Conservation (phyloP, 2,888 invertebrate species). For the Epirrhoe tristata region DNA sequence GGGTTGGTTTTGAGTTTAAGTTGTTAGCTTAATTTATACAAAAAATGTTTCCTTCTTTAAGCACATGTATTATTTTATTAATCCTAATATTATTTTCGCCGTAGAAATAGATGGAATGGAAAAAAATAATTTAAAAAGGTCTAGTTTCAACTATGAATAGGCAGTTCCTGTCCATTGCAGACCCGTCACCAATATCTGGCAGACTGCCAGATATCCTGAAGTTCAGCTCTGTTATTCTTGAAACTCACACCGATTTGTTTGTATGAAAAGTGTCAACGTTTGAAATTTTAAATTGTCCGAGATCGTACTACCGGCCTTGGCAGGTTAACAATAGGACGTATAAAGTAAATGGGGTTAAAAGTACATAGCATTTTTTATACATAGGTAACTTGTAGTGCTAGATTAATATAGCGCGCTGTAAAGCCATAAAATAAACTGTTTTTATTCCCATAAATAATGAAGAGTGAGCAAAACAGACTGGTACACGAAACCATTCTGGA, state of each 20-base stretch:
- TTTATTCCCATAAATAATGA: no score
- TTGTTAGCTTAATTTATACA: no score
- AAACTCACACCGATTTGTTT: constrained; percentile 52
- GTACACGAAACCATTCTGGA: no score
- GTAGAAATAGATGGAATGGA: background rate
- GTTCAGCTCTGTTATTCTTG: constrained; percentile 61
- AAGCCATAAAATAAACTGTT: no score
- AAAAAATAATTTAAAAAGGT: background rate
- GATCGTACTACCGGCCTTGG: constrained; percentile 13
- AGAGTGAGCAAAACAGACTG: no score
- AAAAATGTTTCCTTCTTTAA: no score
- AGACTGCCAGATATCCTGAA: constrained; percentile 54
- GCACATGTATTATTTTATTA: no score
- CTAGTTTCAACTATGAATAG: constrained; percentile 8
- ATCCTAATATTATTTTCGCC: no score
- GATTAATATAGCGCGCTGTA: no score
- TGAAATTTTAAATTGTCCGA: constrained; percentile 19
- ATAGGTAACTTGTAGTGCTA: no score
- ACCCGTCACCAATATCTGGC: constrained; percentile 44
- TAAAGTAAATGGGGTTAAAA: background rate
- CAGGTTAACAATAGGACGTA: background rate
- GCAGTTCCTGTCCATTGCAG: constrained; percentile 33
- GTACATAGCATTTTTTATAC: background rate
- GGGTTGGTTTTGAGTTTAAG: no score
- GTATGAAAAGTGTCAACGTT: constrained; percentile 49